Evolutionary conservation across 2,113 vertebrate species (phyloP).

Genomic region (Drymodes brunneopygia): DNA sequence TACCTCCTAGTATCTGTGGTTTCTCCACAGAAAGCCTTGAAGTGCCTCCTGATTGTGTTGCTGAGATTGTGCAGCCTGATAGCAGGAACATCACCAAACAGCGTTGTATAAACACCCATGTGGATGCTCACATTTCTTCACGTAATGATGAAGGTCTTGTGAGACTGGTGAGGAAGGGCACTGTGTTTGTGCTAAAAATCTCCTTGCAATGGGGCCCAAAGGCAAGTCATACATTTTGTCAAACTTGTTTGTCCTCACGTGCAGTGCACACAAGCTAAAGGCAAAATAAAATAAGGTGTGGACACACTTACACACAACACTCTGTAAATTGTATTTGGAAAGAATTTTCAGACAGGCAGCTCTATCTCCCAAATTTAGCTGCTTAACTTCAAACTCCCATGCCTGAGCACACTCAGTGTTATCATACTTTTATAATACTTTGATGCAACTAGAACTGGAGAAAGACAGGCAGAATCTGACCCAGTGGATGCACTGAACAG

Average conservation of each 20-base stretch:
- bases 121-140: background rate
- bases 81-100: background rate
- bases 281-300: background rate
- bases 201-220: background rate
- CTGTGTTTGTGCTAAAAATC: background rate
- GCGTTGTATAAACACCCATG: background rate
- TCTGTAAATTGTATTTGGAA: background rate
- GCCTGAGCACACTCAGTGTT: background rate
- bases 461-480: background rate
- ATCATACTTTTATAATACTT: background rate
- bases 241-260: background rate
- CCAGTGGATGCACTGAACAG: background rate
- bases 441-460: background rate
- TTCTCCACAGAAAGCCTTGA: background rate
- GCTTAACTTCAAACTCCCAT: background rate
- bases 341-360: background rate
- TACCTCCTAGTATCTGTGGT: background rate
- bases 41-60: background rate
- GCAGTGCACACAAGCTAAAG: background rate
- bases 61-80: background rate
- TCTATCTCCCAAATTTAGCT: background rate
- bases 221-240: background rate
- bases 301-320: background rate
- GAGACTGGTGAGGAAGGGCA: background rate
- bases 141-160: background rate